Evolutionary conservation across 2,113 vertebrate species (phyloP), one percentile per base, ranked within the genome.

Genomic region (Gobius niger): DNA sequence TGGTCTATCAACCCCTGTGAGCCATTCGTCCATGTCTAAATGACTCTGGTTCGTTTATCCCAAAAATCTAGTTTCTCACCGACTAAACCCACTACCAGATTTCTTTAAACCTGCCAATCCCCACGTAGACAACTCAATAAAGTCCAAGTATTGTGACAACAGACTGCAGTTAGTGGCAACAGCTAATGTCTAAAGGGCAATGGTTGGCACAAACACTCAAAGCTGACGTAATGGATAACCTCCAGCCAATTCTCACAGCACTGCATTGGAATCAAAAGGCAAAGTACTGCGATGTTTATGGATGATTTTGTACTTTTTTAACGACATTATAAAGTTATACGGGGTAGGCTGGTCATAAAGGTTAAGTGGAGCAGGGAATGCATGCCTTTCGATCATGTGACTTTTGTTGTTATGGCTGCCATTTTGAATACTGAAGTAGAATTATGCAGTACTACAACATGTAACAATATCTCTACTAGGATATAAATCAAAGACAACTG

Each of bases 141-240:
- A 51, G 64, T 51, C n/a, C 41, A 61, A 47, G 47, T 52, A 40
- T 44, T 68, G 44, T 65, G 70, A 69, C 54, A 67, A 7, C 56
- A 51, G 54, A 63, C 52, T 67, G 51, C 50, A 60, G 63, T 67
- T 59, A 67, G 19, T 51, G 61, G 52, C n/a, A 68, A 15, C 67
- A 56, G 64, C 72, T 77, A 72, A 77, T 75, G 47, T 59, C 34
- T 70, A 65, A 66, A 9, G 14, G 24, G 16, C 16, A 52, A 74
- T 53, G 41, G 34, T 18, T 74, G 72, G 51, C 73, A 67, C 56
- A 59, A 57, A 9, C 24, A 34, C 5, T 40, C 34, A 66, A 63
- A 14, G 60, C 24, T 13, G 8, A 72, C 67, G 44, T 73, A 78
- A 84, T 72, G 50, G 61, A 60, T 72, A 8, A 67, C 56, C 7